Conservation (phyloP, 2,888 invertebrate genomes). For the Epirrhoe alternata region DNA sequence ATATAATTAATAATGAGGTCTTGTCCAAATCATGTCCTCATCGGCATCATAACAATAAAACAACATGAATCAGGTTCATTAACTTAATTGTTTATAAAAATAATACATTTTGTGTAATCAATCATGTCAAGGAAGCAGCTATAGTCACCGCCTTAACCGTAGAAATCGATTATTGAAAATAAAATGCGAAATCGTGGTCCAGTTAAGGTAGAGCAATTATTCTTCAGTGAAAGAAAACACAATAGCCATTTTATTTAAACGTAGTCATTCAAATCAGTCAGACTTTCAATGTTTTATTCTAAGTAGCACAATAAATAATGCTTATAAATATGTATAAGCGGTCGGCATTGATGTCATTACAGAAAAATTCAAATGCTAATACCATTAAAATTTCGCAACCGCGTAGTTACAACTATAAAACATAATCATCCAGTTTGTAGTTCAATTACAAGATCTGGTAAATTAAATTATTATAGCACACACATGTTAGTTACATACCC, state of each 20-base stretch:
- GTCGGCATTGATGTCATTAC: slow-evolving; percentile 67
- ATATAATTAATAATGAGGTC: neutral
- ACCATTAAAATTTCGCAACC: slow-evolving; percentile 61
- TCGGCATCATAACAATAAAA: slow-evolving; percentile 4
- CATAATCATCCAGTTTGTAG: slow-evolving; percentile 45
- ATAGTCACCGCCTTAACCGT: slow-evolving; percentile 56
- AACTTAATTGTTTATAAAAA: slow-evolving; percentile 38
- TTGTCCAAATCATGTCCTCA: neutral
- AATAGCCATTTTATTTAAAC: slow-evolving; percentile 68
- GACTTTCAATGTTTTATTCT: slow-evolving; percentile 69
- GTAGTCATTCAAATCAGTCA: slow-evolving; percentile 66
- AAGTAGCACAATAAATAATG: slow-evolving; percentile 74
- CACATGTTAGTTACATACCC: slow-evolving; percentile 16
- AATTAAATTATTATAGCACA: slow-evolving; percentile 30
- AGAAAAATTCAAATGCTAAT: slow-evolving; percentile 70
- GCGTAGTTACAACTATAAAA: slow-evolving; percentile 49
- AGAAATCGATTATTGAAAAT: slow-evolving; percentile 65
- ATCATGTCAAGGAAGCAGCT: slow-evolving; percentile 59
- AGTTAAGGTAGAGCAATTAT: slow-evolving; percentile 62
- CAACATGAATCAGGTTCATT: slow-evolving; percentile 17
- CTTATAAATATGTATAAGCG: slow-evolving; percentile 76
- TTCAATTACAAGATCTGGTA: slow-evolving; percentile 26
- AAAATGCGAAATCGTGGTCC: slow-evolving; percentile 65
- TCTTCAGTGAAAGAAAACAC: slow-evolving; percentile 68
- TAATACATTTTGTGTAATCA: slow-evolving; percentile 50